Base-by-base conservation (phyloP, 92 coral and sea anemone genomes). In the Galaxea fascicularis region DNA sequence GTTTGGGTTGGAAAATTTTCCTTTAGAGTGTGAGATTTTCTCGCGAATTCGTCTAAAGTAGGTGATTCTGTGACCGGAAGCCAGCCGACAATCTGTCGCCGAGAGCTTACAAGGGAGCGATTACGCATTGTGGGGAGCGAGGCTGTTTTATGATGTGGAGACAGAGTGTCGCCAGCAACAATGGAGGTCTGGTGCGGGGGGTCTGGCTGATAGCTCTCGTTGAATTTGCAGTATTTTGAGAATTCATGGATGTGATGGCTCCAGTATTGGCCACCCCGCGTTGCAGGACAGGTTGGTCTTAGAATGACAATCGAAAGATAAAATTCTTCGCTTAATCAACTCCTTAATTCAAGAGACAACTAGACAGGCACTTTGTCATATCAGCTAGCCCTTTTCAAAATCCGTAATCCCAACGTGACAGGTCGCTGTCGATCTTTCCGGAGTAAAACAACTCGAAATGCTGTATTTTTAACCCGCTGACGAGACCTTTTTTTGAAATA, bases 121-220 rank as follows among this genome's bases (percentile, higher is more conserved):
- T 75, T 77, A 85, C 47, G 83, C 95, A 54, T 80, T 73, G 93
- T 86, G 89, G 95, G 89, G 95, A 85, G 91, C 92, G 56, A 31
- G 76, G 54, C 79, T 92, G 92, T 92, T 93, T 93, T 93, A 93
- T 91, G 88, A 77, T 73, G 70, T 77, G 97, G 95, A 90, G 99
- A 95, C 99, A 88, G 54, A 76, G 77, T 88, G 99, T 90, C 98
- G 93, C 99, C 99, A 89, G 21, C 81, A 75, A 85, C 93, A 86
- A 95, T 92, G 83, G 90, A 67, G 82, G 83, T 82, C 85, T 82
- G 74, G 78, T 84, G 88, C 89, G 76, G 95, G 90, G 89, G 92
- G 87, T 86, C 98, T 82, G 92, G 83, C 85, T 86, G 94, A 86
- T 79, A 90, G 98, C 75, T 91, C 84, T 92, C 94, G 92, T 89